A percentile compares a stretch with the other conserved stretches of the same genome.
Evolutionary conservation across 2,113 vertebrate genomes (phyloP).

Genomic region (Syrrhaptes paradoxus): DNA sequence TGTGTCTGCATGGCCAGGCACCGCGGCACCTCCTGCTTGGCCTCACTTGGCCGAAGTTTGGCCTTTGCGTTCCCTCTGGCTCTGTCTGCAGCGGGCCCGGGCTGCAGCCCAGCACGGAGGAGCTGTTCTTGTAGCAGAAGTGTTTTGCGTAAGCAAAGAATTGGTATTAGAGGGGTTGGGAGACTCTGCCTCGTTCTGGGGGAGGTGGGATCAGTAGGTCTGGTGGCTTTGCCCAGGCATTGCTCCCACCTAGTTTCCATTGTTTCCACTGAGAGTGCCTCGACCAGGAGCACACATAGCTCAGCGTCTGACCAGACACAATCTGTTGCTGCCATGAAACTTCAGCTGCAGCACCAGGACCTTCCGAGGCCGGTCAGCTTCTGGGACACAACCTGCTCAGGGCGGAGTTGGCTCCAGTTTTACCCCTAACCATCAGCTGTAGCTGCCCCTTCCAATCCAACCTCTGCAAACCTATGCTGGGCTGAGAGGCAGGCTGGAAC

Average conservation of each 20-base stretch:
- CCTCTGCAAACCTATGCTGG: not conserved
- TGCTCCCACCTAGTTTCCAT: not conserved
- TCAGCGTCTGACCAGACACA: not conserved
- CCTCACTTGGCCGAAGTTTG: not conserved
- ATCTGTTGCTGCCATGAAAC: not conserved
- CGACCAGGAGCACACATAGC: not conserved
- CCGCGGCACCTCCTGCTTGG: not conserved
- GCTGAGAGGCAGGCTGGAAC: not conserved
- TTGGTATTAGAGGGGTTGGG: not conserved
- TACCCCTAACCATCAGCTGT: not conserved
- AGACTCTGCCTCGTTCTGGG: not conserved
- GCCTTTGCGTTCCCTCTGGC: not conserved
- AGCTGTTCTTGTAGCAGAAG: not conserved
- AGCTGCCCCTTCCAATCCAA: not conserved
- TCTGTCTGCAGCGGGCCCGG: rapidly evolving
- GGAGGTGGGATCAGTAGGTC: not conserved
- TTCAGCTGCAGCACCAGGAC: not conserved
- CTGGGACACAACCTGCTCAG: not conserved
- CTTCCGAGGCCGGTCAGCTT: not conserved
- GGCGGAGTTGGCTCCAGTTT: not conserved
- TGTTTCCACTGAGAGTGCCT: not conserved
- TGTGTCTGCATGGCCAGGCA: not conserved
- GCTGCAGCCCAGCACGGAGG: not conserved
- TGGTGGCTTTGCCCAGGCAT: not conserved
- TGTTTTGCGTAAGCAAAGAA: not conserved